phyloP scores from a whole-genome alignment of 2,113 vertebrate genomes.

The Crotalus helleri region DNA sequence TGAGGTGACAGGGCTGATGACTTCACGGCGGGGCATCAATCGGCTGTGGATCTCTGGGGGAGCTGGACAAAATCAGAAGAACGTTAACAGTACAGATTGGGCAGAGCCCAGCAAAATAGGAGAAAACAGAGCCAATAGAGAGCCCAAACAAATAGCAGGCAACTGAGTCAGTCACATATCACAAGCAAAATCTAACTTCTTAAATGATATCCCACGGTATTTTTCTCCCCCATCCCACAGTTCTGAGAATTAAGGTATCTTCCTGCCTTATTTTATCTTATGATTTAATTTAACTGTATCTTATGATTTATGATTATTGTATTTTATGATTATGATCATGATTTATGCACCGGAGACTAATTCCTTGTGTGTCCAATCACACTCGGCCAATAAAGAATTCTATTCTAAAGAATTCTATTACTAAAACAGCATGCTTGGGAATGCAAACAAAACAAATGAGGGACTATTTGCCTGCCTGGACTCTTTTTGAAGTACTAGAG shows the following conservation, averaged over 20 bases:
- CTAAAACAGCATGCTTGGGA: neutral
- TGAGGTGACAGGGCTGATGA: conserved; percentile 93
- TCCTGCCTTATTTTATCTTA: neutral
- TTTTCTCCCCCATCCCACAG: neutral
- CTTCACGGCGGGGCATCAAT: conserved; percentile 71
- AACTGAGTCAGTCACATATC: neutral
- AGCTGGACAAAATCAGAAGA: conserved; percentile 36
- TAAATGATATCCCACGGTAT: neutral
- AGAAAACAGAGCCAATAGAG: neutral
- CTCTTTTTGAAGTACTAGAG: neutral
- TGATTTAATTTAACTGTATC: neutral
- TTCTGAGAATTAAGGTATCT: neutral
- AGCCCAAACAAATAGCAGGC: neutral
- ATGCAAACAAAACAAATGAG: neutral
- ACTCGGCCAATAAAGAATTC: neutral
- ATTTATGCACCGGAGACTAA: neutral
- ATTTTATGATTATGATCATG: neutral
- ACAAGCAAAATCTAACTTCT: neutral
- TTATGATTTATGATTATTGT: neutral
- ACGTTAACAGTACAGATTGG: neutral
- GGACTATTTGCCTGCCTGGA: neutral
- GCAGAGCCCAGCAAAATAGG: neutral
- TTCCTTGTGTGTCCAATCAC: neutral
- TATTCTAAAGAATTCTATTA: neutral
- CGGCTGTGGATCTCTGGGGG: conserved; percentile 60